phyloP scores from a whole-genome alignment of 2,113 vertebrate species.

The Pterocles orientalis region DNA sequence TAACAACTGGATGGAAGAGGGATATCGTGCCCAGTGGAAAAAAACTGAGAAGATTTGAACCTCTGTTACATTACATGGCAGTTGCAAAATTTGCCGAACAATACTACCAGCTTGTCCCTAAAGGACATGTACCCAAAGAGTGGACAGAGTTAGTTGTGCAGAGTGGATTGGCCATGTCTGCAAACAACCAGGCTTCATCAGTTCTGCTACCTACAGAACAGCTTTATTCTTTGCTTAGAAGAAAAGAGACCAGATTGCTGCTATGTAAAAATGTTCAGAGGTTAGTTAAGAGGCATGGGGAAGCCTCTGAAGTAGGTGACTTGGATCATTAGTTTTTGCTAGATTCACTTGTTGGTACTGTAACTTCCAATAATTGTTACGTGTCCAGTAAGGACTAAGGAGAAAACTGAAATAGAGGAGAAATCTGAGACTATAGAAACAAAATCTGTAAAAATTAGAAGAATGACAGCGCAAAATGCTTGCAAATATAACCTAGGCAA shows the following conservation, averaged over 20 bases:
- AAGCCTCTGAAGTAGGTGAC: background rate
- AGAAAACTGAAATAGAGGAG: background rate
- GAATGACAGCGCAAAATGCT: background rate
- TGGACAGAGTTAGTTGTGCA: background rate
- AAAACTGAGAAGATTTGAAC: background rate
- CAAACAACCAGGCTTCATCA: background rate
- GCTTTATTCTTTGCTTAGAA: background rate
- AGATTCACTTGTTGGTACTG: background rate
- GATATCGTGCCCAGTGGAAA: accelerated
- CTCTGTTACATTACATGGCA: background rate
- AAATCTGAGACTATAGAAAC: background rate
- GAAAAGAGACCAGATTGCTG: background rate
- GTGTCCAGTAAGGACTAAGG: background rate
- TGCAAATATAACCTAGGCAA: background rate
- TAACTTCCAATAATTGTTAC: background rate
- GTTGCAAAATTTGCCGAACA: background rate
- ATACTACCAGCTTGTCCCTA: background rate
- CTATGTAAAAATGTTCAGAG: background rate
- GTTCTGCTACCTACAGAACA: background rate
- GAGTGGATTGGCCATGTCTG: background rate
- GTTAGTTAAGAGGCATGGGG: background rate
- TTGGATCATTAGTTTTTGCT: background rate
- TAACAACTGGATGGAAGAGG: background rate
- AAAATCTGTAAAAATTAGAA: background rate
- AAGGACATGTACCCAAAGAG: background rate